Evolutionary conservation across 1,140 invertebrate species (phyloP), one percentile per base, ranked within the genome.

Genomic region (Diprion similis): DNA sequence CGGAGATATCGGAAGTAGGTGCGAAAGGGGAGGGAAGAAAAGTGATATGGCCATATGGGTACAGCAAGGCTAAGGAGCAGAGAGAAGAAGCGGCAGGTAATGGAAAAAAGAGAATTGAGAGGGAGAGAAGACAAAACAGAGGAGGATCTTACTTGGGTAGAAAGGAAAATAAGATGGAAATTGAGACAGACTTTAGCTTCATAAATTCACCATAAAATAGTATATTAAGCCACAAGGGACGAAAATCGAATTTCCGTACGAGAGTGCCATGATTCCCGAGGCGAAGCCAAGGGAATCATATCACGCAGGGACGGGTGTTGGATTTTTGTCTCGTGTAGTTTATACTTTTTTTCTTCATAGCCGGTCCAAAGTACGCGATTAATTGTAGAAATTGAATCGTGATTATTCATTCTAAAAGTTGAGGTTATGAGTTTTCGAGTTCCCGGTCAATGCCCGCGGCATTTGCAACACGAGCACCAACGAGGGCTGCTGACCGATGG

Each of bases 351-450:
- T 37, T 37, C 24, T 37, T 37, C 24, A 37, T 37, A 37, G 24
- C 70, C 51, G 48, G 70, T 71, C 48, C 47, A 71, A 71, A 71
- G 48, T 71, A 71, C 70, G 48, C 8, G 24, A 71, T 48, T 24
- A 71, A 71, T 71, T 71, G 47, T 64, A n/a, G 37, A 24, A 37
- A 46, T 24, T 37, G 47, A 68, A 3, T 46, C 13, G 45, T 24
- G n/a, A 46, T 68, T 46, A 46, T 68, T 68, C 67, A 68, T 68
- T 68, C 67, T 68, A 68, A 68, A 68, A 37, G 13, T 68, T 24
- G 18, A 68, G 18, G 67, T 37, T 68, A 68, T 46, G 67, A 68
- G 19, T 68, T 68, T 46, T 15, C 10, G n/a, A 68, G 19, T 68
- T 68, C 19, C 11, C 10, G n/a, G 67, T 68, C 67, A 68, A 68